A percentile compares a stretch with the other conserved stretches of the same genome.
phyloP scores from a whole-genome alignment of 23 tunicate species.

The Ascidia mentula region DNA sequence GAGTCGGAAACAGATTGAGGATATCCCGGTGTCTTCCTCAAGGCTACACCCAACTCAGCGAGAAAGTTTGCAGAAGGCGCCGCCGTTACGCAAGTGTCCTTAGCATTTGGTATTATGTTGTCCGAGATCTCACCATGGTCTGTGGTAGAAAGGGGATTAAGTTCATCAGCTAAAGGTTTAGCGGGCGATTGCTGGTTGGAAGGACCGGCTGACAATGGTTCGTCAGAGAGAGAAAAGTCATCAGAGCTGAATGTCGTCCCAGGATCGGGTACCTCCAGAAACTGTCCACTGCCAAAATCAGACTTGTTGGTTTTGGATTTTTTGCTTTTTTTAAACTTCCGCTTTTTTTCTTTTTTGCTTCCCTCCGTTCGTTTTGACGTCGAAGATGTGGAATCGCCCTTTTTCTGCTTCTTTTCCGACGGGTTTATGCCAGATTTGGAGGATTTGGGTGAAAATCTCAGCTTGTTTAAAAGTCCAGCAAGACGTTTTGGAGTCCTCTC shows the following conservation, averaged over 20 bases:
- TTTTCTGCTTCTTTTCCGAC: not conserved
- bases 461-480: not conserved
- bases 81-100: not conserved
- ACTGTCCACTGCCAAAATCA: not conserved
- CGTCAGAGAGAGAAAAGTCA: not conserved
- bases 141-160: not conserved
- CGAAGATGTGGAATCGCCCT: not conserved
- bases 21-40: too few relatives aligned
- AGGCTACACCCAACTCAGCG: not conserved
- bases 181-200: not conserved
- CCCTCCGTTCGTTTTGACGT: not conserved
- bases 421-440: not conserved
- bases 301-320: not conserved
- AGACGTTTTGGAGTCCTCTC: not conserved
- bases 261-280: not conserved
- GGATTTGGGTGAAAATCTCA: not conserved
- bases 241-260: not conserved
- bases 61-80: not conserved
- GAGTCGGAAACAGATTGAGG: not conserved
- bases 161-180: not conserved
- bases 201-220: not conserved
- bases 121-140: not conserved
- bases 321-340: not conserved
- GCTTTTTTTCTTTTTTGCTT: not conserved
- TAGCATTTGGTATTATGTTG: not conserved